Base-by-base conservation (phyloP, 1,140 invertebrate genomes). In the Drosophila gunungcola region DNA sequence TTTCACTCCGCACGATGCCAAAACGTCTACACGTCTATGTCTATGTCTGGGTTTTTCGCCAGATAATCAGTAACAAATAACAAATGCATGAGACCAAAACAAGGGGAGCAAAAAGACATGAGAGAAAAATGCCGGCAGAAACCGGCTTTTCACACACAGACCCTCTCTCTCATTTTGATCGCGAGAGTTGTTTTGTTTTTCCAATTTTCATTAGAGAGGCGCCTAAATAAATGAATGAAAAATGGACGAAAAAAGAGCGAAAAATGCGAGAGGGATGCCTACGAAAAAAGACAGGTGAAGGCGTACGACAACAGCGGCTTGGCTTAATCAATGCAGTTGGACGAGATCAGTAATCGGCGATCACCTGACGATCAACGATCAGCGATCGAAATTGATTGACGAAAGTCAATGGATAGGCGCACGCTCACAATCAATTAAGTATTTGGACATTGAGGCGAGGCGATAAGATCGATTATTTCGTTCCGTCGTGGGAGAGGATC, bases 341-440 rank as follows among this genome's bases (percentile, higher is more conserved):
- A 64, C 78, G 72, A 69, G 80, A 79, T 80, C 79, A 73, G 79
- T 81, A 77, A 82, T 78, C 80, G 78, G 38, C 52, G 60, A 76
- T 64, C 61, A 48, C 43, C 67, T 62, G 68, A 34, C 56, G 52
- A 61, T 79, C 70, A 46, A 25, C 41, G 45, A 68, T 69, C 67
- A 53, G 27, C 55, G 53, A 77, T 77, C 78, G 12, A 51, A 82
- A 80, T 78, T 85, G 81, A 85, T 85, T 80, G 69, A 78, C 56
- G 78, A 85, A 79, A 85, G 81, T 86, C 81, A 85, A 86, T 63
- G 78, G 64, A 86, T 63, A 73, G 64, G 81, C 77, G 76, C 58
- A 63, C 81, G 77, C 78, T 85, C 78, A 77, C 80, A 85, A 85
- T 85, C 82, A 85, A 85, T 85, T 85, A 85, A 86, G 58, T 74